A percentile compares a stretch with the other conserved stretches of the same genome.
These are phyloP conservation scores for Tupiocoris notatus DNA, from an alignment of 2,888 invertebrate species.

Conservation along the genomic window DNA sequence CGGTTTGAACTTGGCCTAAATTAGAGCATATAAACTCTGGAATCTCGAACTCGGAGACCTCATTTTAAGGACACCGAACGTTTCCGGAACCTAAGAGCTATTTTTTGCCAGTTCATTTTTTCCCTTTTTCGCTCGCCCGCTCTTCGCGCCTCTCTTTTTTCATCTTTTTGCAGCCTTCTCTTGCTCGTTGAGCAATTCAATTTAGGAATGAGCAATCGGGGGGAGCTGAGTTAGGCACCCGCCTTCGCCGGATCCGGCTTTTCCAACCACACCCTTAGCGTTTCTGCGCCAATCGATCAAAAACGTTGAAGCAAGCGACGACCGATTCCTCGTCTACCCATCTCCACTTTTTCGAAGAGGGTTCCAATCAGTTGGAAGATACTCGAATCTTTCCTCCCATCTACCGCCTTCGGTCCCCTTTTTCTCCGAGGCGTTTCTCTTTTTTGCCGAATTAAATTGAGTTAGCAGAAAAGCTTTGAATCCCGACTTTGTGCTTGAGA, in stretches of 20 bases:
- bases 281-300: constrained; percentile 8
- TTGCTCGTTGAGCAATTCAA: constrained; percentile 19
- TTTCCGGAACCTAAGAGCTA: neutral
- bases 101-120: neutral
- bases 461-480: constrained; percentile 4
- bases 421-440: neutral
- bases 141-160: neutral
- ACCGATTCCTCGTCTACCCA: neutral
- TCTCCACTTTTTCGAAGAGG: neutral
- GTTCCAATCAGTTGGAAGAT: constrained; percentile 16
- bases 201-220: constrained; percentile 16
- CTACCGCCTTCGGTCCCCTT: neutral
- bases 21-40: too few species aligned
- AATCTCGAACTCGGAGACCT: too few species aligned
- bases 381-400: constrained; percentile 2
- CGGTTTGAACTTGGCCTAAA: too few species aligned
- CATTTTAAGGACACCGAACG: neutral
- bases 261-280: constrained; percentile 7
- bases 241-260: neutral
- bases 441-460: constrained; percentile 8
- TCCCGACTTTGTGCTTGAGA: neutral
- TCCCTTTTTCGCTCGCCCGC: neutral
- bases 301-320: neutral
- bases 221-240: constrained; percentile 5
- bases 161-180: neutral